phyloP scores from a whole-genome alignment of 2,888 invertebrate species.

The Erynnis tages region DNA sequence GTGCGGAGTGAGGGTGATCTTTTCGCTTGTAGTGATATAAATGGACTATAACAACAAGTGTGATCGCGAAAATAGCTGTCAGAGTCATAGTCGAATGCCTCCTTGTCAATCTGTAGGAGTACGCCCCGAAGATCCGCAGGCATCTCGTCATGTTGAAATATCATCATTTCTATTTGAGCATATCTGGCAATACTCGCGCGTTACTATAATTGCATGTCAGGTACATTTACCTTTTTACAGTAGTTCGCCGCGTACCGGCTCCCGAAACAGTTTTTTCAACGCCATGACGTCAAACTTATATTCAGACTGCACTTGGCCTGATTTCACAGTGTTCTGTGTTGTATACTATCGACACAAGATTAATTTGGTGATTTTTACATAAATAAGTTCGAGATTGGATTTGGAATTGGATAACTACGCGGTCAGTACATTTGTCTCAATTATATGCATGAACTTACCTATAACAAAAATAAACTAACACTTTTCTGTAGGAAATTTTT shows the following conservation, averaged over 20 bases:
- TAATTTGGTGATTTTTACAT: not conserved
- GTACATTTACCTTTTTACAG: constrained; percentile 1
- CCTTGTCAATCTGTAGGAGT: constrained; percentile 64
- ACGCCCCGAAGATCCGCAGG: constrained; percentile 66
- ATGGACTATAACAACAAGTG: constrained; percentile 59
- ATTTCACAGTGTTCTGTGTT: constrained; percentile 14
- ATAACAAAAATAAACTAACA: not conserved
- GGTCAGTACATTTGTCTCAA: constrained; percentile 21
- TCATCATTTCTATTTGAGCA: constrained; percentile 11
- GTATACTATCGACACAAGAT: constrained; percentile 10
- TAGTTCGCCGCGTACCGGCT: constrained; percentile 7
- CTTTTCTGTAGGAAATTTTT: not conserved
- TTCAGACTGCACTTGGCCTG: constrained; percentile 25
- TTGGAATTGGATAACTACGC: constrained; percentile 5
- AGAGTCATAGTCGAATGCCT: constrained; percentile 65
- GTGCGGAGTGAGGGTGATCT: constrained; percentile 40
- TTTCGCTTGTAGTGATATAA: constrained; percentile 60
- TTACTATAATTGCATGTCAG: not conserved
- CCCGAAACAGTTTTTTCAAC: constrained; percentile 20
- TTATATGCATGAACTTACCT: constrained; percentile 8
- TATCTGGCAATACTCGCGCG: not conserved
- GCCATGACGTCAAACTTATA: constrained; percentile 25
- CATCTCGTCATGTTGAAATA: constrained; percentile 65
- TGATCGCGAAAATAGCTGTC: constrained; percentile 54
- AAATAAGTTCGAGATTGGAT: constrained; percentile 3